phyloP scores from a whole-genome alignment of 2,113 vertebrate species.

The Progne subis region DNA sequence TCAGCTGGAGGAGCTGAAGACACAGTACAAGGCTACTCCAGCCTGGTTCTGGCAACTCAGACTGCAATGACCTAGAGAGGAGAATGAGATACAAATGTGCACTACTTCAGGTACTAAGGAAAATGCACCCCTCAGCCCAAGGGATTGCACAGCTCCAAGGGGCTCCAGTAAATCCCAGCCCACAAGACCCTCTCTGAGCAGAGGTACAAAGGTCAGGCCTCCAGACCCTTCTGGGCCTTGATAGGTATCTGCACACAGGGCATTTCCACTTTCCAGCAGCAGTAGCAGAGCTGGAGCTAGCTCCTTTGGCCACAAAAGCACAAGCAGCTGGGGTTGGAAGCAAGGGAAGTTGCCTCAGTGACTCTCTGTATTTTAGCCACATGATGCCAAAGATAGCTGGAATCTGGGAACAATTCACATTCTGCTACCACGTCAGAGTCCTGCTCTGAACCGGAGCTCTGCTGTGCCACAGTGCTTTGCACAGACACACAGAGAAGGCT shows the following conservation, averaged over 20 bases:
- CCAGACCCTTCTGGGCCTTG: not conserved
- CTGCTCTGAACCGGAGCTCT: not conserved
- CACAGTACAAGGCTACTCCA: not conserved
- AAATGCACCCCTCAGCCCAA: not conserved
- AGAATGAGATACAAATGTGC: not conserved
- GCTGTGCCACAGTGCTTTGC: not conserved
- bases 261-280: not conserved
- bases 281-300: not conserved
- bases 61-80: not conserved
- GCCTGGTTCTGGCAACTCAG: not conserved
- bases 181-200: not conserved
- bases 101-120: not conserved
- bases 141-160: not conserved
- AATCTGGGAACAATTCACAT: not conserved
- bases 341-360: not conserved
- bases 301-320: not conserved
- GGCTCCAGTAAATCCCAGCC: not conserved
- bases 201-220: not conserved
- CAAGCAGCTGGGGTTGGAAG: not conserved
- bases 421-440: not conserved
- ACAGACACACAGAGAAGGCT: not conserved
- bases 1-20: not conserved
- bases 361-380: not conserved
- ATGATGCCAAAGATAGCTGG: not conserved
- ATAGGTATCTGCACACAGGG: not conserved